phyloP scores from a whole-genome alignment of 2,113 vertebrate species.

The Otolemur garnettii region DNA sequence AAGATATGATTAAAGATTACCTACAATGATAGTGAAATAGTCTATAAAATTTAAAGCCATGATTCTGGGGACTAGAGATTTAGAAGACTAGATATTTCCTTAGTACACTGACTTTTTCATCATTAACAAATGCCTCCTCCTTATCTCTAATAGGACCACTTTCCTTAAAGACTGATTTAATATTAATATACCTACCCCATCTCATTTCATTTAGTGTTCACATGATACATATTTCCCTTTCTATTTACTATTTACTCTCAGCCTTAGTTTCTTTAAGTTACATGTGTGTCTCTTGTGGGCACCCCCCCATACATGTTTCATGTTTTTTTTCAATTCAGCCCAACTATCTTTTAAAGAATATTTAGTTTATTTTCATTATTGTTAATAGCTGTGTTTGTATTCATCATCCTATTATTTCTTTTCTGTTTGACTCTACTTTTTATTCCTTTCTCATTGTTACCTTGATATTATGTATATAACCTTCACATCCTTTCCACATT shows the following conservation, averaged over 20 bases:
- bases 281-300: background rate
- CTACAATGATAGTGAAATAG: background rate
- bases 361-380: background rate
- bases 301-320: background rate
- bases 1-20: background rate
- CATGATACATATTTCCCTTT: background rate
- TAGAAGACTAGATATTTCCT: background rate
- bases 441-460: background rate
- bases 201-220: background rate
- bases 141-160: background rate
- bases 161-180: background rate
- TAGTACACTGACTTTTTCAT: background rate
- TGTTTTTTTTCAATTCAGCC: slow-evolving; percentile 13
- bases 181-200: background rate
- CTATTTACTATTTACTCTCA: background rate
- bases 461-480: background rate
- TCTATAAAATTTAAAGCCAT: background rate
- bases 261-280: background rate
- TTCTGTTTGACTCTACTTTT: background rate
- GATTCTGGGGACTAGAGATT: background rate
- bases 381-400: background rate
- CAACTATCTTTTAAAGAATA: background rate
- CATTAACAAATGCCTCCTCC: background rate
- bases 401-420: background rate
- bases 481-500: background rate